Conservation (phyloP, 92 coral and sea anemone species). For the Phenganax marumi region DNA sequence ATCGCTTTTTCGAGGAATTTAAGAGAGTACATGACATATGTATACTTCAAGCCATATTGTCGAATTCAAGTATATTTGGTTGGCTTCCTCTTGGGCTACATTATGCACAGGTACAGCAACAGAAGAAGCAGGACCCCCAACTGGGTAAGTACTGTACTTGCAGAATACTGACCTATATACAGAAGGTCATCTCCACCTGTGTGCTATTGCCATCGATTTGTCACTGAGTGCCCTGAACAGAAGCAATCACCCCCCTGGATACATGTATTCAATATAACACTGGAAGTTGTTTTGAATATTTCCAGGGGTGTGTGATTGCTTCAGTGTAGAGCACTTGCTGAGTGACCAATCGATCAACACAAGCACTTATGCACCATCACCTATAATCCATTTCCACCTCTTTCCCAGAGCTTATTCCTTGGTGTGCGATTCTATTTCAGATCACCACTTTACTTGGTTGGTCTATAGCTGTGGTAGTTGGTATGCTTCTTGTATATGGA, state of each 20-base stretch:
- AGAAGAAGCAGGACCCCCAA: neutral
- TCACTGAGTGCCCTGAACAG: too few species aligned
- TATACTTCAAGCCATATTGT: constrained; percentile 84
- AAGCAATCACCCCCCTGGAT: too few species aligned
- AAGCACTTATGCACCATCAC: too few species aligned
- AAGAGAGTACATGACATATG: neutral
- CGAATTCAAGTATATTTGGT: constrained; percentile 89
- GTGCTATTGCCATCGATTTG: too few species aligned
- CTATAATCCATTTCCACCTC: too few species aligned
- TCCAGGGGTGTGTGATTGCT: too few species aligned
- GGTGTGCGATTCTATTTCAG: constrained; percentile 1
- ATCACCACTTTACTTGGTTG: constrained; percentile 62
- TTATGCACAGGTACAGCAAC: constrained; percentile 31
- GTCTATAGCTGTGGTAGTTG: constrained; percentile 61
- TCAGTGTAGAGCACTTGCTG: too few species aligned
- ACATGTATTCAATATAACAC: too few species aligned
- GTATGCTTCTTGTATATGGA: constrained; percentile 68
- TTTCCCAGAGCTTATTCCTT: too few species aligned
- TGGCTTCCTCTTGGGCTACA: constrained; percentile 75
- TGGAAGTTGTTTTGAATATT: too few species aligned
- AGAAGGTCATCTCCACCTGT: neutral
- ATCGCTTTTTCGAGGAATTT: neutral
- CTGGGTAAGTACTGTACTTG: constrained; percentile 20
- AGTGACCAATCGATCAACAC: too few species aligned
- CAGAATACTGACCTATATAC: neutral